Evolutionary conservation across 2,113 vertebrate species (phyloP), one percentile per base, ranked within the genome.

Genomic region (Poecile atricapillus): DNA sequence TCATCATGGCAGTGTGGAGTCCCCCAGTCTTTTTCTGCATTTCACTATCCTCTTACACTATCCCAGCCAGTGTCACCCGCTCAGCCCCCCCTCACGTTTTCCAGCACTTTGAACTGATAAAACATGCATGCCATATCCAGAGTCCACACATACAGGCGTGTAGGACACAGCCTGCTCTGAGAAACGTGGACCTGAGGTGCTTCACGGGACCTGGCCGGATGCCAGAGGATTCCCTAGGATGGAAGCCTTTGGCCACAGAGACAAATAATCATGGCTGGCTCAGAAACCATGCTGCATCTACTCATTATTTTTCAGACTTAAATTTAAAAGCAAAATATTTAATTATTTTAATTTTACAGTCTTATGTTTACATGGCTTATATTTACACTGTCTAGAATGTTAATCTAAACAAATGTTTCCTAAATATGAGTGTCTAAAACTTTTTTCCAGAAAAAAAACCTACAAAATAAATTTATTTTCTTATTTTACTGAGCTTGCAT

Each of bases 101-200:
- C 25, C 67, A 79, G 33, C 43, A 50, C 47, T 85, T 4, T 60
- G 53, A 90, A 71, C 17, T 7, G 6, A 56, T 68, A 64, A 79
- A 86, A 60, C 37, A 60, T 1, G 3, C 20, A 9, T 4, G 4
- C 21, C 10, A 0, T 33, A 75, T 31, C 43, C 33, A 1, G 35
- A 59, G 4, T 67, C 39, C 39, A 35, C 2, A 2, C 12, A 43
- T 19, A n/a, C 0, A 2, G 31, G 19, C 10, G 0, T 33, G 20
- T 23, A 53, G 73, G 60, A 39, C 30, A 17, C 73, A 81, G 50
- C 35, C 23, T 46, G 68, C 67, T 60, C 87, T 67, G 47, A 63
- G 73, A 87, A 87, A 84, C 1, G 5, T 27, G 56, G 43, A 37
- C 37, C 28, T 22, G 35, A 82, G 44, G 31, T 35, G 55, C 60